phyloP scores from a whole-genome alignment of 2,888 invertebrate genomes.

The Pristionchus maxplancki region DNA sequence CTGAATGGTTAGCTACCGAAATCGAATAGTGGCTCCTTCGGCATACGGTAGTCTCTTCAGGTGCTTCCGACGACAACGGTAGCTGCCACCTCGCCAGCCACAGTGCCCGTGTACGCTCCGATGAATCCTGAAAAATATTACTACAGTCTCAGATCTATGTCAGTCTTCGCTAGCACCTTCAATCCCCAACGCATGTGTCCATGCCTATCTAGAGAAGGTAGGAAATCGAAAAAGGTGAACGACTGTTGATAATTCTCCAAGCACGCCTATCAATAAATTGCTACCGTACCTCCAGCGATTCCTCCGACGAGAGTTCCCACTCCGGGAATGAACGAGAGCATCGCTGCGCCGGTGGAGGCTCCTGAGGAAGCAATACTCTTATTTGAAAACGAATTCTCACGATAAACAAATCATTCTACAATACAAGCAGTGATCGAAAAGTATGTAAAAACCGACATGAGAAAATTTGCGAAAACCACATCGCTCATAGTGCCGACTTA shows the following conservation, averaged over 20 bases:
- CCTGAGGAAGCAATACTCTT: neutral
- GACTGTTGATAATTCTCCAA: no score
- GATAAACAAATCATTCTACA: no score
- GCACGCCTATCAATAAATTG: neutral
- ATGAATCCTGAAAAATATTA: neutral
- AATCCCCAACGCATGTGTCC: no score
- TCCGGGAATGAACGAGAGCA: neutral
- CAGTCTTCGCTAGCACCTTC: no score
- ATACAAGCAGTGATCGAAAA: no score
- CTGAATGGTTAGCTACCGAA: neutral
- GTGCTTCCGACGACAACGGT: neutral
- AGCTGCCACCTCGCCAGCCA: neutral
- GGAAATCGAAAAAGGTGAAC: no score
- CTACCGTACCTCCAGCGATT: constrained; percentile 1
- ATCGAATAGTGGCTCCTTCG: neutral
- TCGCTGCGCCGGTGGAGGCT: neutral
- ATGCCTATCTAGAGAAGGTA: no score
- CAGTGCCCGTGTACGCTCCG: neutral
- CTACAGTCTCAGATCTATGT: neutral
- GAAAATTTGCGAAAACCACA: no score
- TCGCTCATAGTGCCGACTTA: no score
- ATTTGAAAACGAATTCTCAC: no score
- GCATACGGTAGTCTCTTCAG: neutral
- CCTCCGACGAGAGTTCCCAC: neutral
- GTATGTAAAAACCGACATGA: no score